Conservation (phyloP, 2,113 vertebrate species). For the Dasypus novemcinctus region DNA sequence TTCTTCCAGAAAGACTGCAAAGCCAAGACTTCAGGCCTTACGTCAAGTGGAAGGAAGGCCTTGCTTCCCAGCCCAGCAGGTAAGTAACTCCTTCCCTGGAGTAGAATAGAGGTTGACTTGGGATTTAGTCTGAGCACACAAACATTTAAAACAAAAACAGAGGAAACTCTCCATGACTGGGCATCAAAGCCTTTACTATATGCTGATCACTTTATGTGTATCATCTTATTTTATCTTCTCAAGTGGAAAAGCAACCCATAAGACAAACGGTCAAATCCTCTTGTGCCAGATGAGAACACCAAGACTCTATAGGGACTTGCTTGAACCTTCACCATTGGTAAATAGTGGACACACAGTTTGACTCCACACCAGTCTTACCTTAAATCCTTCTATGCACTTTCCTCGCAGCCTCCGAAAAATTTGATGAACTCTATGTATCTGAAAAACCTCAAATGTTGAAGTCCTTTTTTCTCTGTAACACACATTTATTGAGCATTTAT, state of each 20-base stretch:
- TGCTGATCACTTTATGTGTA: not conserved
- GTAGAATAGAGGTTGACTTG: rapidly evolving
- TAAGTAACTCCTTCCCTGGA: not conserved
- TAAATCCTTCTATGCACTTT: not conserved
- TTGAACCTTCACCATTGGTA: not conserved
- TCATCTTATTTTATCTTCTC: not conserved
- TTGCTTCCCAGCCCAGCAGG: not conserved
- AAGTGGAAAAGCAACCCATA: not conserved
- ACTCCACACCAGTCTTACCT: not conserved
- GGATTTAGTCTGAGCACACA: not conserved
- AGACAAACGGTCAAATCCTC: not conserved
- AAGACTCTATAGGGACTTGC: not conserved
- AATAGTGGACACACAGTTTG: not conserved
- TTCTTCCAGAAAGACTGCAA: not conserved
- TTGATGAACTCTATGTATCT: not conserved
- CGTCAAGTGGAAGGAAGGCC: not conserved
- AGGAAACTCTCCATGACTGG: not conserved
- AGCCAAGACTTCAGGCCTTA: not conserved
- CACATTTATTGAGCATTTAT: not conserved
- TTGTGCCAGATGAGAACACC: not conserved
- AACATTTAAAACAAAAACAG: not conserved
- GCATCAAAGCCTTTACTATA: not conserved
- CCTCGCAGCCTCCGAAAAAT: not conserved
- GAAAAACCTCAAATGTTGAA: not conserved
- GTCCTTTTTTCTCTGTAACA: not conserved